These are phyloP conservation scores for Sorex araneus DNA, from an alignment of 2,113 vertebrate genomes.

Conservation along the genomic window DNA sequence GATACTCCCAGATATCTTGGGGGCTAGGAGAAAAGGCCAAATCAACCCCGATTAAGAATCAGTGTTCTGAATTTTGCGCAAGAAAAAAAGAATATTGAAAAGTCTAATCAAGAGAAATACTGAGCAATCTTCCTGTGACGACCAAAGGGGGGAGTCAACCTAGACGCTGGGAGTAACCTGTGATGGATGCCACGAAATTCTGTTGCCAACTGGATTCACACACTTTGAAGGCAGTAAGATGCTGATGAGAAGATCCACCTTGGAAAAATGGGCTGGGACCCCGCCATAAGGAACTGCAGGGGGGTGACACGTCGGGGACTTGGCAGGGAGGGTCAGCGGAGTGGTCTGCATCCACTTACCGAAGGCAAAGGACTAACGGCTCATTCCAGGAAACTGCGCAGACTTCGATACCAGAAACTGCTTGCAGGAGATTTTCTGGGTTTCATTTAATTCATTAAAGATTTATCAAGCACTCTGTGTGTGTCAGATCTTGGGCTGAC, in stretches of 20 bases:
- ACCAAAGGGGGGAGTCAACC: not conserved
- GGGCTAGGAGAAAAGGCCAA: not conserved
- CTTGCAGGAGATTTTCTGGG: not conserved
- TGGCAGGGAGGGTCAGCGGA: not conserved
- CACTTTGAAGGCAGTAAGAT: not conserved
- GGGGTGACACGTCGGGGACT: not conserved
- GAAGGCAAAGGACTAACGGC: not conserved
- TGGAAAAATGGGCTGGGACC: not conserved
- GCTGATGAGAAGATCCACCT: not conserved
- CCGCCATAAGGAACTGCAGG: not conserved
- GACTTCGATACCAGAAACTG: slow-evolving; percentile 31
- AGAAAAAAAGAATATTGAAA: not conserved
- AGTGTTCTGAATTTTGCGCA: not conserved
- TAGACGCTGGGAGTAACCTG: not conserved
- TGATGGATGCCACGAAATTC: not conserved
- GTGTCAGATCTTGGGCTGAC: not conserved
- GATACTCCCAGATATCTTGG: not conserved
- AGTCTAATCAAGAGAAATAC: not conserved
- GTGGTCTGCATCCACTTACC: not conserved
- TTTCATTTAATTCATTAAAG: slow-evolving; percentile 25
- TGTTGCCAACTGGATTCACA: not conserved
- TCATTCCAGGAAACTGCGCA: not conserved
- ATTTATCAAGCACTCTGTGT: not conserved
- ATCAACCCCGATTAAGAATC: not conserved
- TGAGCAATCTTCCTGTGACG: not conserved